Conservation (phyloP, 2,113 vertebrate species). For the Pogona vitticeps region DNA sequence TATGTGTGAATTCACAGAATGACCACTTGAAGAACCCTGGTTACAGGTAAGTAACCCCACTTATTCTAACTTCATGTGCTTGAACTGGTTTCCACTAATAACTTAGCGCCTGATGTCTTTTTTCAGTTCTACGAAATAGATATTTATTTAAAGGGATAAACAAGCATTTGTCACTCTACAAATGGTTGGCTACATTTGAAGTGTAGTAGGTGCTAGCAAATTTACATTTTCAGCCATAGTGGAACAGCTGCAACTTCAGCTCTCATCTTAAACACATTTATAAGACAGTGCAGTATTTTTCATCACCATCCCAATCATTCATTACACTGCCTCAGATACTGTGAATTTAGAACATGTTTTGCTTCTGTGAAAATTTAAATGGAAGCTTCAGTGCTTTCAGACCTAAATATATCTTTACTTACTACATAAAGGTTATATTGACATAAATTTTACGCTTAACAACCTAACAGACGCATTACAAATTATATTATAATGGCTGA, state of each 20-base stretch:
- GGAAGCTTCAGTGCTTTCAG: not conserved
- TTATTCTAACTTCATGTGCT: not conserved
- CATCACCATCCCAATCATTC: not conserved
- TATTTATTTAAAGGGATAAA: constrained; percentile 18
- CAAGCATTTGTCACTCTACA: constrained; percentile 4
- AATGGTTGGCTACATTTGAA: not conserved
- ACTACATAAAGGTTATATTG: too few relatives aligned
- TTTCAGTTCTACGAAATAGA: constrained; percentile 5
- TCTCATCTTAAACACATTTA: not conserved
- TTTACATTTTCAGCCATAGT: not conserved
- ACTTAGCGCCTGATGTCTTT: not conserved
- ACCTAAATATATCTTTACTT: too few relatives aligned
- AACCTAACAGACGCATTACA: not conserved
- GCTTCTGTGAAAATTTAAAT: not conserved
- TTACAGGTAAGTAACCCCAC: too few relatives aligned
- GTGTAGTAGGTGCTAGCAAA: constrained; percentile 3
- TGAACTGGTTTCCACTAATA: not conserved
- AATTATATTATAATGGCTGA: too few relatives aligned
- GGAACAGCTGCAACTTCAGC: not conserved
- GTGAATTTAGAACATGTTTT: not conserved
- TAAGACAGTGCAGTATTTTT: not conserved
- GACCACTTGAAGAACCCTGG: too few relatives aligned
- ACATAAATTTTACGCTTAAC: not conserved
- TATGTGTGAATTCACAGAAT: too few relatives aligned
- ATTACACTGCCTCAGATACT: not conserved